phyloP scores from a whole-genome alignment of 2,113 vertebrate species.

The Chrysochloris asiatica region DNA sequence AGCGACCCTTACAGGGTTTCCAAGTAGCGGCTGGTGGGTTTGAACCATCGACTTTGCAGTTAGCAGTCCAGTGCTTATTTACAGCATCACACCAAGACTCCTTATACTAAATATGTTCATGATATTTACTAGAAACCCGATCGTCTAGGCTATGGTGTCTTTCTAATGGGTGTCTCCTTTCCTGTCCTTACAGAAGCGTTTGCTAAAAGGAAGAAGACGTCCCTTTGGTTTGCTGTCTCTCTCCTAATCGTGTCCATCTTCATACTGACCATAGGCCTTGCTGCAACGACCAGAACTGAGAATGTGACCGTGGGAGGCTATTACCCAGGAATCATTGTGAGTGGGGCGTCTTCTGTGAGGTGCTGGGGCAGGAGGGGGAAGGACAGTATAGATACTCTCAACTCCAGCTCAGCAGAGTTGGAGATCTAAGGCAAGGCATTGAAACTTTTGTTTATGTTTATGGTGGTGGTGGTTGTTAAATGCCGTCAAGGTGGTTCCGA shows the following conservation, averaged over 20 bases:
- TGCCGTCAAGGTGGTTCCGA: no score
- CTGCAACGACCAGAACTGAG: slow-evolving; percentile 92
- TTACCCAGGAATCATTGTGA: slow-evolving; percentile 96
- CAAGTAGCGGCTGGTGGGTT: no score
- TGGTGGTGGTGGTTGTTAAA: no score
- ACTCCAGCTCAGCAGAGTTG: neutral
- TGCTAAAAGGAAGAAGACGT: slow-evolving; percentile 88
- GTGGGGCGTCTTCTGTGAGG: slow-evolving; percentile 47
- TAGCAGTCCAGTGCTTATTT: no score
- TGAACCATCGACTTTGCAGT: no score
- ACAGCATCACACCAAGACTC: no score
- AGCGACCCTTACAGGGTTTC: no score
- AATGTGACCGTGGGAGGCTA: slow-evolving; percentile 94
- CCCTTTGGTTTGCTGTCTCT: slow-evolving; percentile 89
- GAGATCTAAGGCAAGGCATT: fast-evolving
- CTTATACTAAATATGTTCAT: neutral
- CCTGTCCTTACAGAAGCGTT: slow-evolving; percentile 85
- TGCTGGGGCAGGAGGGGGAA: neutral
- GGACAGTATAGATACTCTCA: fast-evolving
- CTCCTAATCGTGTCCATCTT: slow-evolving; percentile 89
- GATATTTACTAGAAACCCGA: neutral
- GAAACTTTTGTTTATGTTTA: neutral
- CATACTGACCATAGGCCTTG: slow-evolving; percentile 91
- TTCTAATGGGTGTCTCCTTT: fast-evolving
- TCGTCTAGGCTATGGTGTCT: neutral